Percentiles rank a stretch among this genome's conserved stretches.
Evolutionary conservation across 2,113 vertebrate species (phyloP).

Genomic region (Paracyprichromis sp.): DNA sequence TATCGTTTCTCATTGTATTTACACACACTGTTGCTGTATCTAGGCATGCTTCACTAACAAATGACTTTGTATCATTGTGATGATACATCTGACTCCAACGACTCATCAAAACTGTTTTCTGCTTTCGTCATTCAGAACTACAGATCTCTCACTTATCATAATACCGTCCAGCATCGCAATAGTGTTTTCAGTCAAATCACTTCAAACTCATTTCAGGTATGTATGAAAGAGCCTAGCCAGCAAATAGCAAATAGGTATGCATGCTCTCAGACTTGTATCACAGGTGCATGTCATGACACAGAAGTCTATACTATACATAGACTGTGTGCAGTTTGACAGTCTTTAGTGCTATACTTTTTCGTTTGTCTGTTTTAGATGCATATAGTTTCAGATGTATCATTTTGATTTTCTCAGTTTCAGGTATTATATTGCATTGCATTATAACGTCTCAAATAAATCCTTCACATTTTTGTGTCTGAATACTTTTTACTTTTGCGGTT

Average conservation of each 20-base stretch:
- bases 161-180: neutral
- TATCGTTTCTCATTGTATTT: neutral
- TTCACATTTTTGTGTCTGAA: neutral
- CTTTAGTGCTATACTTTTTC: neutral
- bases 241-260: neutral
- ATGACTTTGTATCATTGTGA: neutral
- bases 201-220: neutral
- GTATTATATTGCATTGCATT: neutral
- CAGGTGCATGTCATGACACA: neutral
- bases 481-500: neutral
- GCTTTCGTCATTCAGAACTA: neutral
- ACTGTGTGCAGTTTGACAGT: neutral
- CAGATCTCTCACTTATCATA: neutral
- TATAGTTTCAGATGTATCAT: neutral
- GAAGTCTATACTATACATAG: neutral
- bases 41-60: neutral
- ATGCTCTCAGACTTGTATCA: neutral
- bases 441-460: neutral
- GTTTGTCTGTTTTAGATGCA: neutral
- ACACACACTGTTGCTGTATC: neutral
- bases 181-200: neutral
- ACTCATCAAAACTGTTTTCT: neutral
- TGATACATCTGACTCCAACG: neutral
- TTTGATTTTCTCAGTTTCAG: neutral
- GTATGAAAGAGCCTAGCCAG: neutral